Evolutionary conservation across 2,113 vertebrate species (phyloP).

Genomic region (Chlorodrepanis virens): DNA sequence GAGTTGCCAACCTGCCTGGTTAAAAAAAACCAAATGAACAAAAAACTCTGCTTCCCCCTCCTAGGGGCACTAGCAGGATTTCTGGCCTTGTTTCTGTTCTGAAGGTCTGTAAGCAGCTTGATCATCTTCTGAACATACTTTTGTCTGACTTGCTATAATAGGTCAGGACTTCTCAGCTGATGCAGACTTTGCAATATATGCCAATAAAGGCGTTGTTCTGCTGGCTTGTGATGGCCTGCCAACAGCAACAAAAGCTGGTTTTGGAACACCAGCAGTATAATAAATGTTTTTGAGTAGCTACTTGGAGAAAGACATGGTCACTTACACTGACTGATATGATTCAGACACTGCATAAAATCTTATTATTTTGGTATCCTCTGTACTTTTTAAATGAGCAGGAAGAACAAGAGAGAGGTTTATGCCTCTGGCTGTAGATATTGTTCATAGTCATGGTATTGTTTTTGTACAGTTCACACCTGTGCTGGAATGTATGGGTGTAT

Average conservation of each 20-base stretch:
- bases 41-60: accelerated
- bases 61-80: neutral
- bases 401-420: neutral
- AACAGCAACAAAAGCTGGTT: neutral
- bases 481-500: neutral
- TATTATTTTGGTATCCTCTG: neutral
- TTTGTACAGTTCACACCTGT: neutral
- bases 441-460: neutral
- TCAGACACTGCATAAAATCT: neutral
- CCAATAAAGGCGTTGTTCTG: neutral
- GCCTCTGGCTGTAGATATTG: neutral
- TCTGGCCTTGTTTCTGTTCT: neutral
- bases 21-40: neutral
- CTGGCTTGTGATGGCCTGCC: neutral
- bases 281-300: neutral
- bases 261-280: neutral
- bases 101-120: neutral
- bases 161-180: neutral
- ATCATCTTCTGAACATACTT: neutral
- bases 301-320: neutral
- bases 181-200: neutral
- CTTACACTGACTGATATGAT: neutral
- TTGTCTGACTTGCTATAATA: neutral
- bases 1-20: neutral
- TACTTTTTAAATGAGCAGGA: neutral